Evolutionary conservation across 2,797 vertebrate species (phyloP).

Genomic region (Salmo trutta): DNA sequence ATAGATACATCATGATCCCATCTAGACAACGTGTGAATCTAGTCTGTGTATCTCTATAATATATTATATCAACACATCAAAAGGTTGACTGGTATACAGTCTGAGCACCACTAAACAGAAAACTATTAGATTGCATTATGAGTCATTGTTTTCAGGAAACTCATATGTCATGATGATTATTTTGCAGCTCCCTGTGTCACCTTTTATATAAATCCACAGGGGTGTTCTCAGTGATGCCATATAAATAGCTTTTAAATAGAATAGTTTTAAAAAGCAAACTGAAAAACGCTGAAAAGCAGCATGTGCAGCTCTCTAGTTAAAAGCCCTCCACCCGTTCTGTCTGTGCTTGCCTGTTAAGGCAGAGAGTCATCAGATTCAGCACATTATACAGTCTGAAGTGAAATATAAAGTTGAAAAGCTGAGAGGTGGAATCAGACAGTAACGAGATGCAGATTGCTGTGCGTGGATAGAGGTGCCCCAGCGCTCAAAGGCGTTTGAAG

Average conservation of each 20-base stretch:
- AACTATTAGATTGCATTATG: background rate
- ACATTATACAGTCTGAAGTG: background rate
- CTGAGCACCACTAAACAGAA: background rate
- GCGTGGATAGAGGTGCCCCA: background rate
- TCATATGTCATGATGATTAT: background rate
- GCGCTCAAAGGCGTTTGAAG: background rate
- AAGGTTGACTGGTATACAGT: background rate
- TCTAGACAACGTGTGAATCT: background rate
- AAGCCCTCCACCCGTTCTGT: background rate
- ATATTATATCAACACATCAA: background rate
- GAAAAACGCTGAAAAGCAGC: background rate
- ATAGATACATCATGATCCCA: too few relatives aligned
- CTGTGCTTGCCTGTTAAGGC: constrained; percentile 13
- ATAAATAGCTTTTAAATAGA: background rate
- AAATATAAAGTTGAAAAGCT: background rate
- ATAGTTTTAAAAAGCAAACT: background rate
- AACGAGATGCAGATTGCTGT: background rate
- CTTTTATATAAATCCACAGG: background rate
- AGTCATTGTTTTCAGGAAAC: background rate
- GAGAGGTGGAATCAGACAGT: background rate
- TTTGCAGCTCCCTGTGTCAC: background rate
- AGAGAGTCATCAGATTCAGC: background rate
- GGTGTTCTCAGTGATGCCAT: background rate
- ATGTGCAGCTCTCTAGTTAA: background rate
- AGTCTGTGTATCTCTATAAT: too few relatives aligned